These are phyloP conservation scores for Pasiphila rectangulata DNA, from an alignment of 2,888 invertebrate species.

Conservation along the genomic window DNA sequence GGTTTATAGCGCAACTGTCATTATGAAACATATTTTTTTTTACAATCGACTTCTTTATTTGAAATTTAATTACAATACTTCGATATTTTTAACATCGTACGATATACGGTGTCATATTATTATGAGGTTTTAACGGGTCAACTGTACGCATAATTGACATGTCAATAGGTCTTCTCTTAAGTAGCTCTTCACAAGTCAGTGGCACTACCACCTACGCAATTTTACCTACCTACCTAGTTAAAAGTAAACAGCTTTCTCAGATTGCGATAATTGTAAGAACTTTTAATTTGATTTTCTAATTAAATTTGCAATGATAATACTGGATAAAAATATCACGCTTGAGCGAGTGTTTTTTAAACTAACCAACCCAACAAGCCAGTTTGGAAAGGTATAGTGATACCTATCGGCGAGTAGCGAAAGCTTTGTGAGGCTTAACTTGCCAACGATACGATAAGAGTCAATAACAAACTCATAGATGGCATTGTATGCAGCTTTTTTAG, in stretches of 20 bases:
- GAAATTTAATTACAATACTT: too few species aligned
- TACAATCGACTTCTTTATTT: too few species aligned
- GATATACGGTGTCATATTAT: too few species aligned
- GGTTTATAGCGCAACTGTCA: too few species aligned
- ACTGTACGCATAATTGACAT: constrained; percentile 10
- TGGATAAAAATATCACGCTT: too few species aligned
- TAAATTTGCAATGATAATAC: too few species aligned
- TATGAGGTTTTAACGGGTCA: constrained; percentile 1
- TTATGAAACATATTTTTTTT: too few species aligned
- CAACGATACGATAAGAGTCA: neutral
- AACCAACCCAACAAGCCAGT: too few species aligned
- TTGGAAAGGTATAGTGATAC: constrained; percentile 27
- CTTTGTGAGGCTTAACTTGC: neutral
- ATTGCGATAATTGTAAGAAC: too few species aligned
- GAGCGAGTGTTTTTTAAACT: too few species aligned
- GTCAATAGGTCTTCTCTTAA: constrained; percentile 8
- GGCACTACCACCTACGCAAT: constrained; percentile 5
- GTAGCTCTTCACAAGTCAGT: constrained; percentile 14
- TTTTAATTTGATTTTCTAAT: too few species aligned
- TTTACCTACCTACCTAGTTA: neutral
- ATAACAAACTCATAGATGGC: constrained; percentile 21
- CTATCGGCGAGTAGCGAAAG: constrained; percentile 21
- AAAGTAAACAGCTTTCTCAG: constrained; percentile 5
- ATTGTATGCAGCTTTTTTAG: neutral
- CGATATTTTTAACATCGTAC: too few species aligned